A percentile compares a stretch with the other conserved stretches of the same genome.
These are phyloP conservation scores for Eupelmus urozonus DNA, from an alignment of 2,888 invertebrate genomes.

Conservation along the genomic window DNA sequence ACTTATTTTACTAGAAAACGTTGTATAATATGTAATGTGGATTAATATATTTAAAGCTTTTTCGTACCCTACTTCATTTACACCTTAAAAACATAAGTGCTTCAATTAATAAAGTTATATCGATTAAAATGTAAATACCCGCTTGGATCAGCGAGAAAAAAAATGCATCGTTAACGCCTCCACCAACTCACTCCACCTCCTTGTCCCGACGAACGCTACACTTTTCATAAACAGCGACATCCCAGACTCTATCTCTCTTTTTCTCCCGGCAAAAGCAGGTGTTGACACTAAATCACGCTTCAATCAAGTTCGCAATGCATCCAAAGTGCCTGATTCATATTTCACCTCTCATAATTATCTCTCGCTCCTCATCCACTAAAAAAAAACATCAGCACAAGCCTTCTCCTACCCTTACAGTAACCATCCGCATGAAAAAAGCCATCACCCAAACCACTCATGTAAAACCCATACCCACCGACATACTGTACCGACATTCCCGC, in stretches of 20 bases:
- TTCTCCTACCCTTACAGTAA: not conserved
- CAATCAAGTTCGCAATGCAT: constrained; percentile 49
- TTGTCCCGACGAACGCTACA: not conserved
- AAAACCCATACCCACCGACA: no score
- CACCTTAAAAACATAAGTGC: not conserved
- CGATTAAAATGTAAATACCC: constrained; percentile 17
- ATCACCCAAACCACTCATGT: no score
- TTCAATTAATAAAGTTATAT: constrained; percentile 54
- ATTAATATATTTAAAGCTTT: no score
- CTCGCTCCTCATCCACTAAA: not conserved
- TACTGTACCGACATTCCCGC: no score
- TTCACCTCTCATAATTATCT: constrained; percentile 46
- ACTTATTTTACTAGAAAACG: no score
- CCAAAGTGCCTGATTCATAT: constrained; percentile 55
- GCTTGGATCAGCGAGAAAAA: not conserved
- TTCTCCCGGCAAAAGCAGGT: constrained; percentile 35
- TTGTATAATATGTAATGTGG: no score
- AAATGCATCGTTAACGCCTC: constrained; percentile 22
- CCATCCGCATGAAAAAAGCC: no score
- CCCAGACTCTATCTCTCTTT: not conserved
- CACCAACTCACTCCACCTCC: no score
- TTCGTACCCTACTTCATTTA: not conserved
- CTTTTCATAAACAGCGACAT: no score
- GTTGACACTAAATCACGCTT: constrained; percentile 55
- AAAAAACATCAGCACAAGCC: not conserved